These are phyloP conservation scores for Diorhabda sublineata DNA, from an alignment of 1,140 invertebrate species.

Conservation along the genomic window DNA sequence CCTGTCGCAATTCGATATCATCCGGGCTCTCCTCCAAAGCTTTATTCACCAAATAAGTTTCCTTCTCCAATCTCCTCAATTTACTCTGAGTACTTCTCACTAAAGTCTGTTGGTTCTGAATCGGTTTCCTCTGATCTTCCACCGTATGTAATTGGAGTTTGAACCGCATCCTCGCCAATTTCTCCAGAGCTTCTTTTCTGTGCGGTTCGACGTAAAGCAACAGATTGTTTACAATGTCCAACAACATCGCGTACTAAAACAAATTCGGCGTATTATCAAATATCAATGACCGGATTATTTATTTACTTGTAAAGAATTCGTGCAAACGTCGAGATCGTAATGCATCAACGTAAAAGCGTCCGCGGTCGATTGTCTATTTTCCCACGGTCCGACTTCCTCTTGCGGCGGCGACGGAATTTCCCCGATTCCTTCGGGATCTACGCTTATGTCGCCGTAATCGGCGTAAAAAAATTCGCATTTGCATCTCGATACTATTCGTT, in stretches of 20 bases:
- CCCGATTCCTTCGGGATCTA: constrained; percentile 63
- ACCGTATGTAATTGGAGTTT: constrained; percentile 84
- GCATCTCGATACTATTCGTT: constrained; percentile 94
- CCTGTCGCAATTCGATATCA: constrained; percentile 58
- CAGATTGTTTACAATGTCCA: constrained; percentile 97
- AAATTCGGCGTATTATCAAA: neutral
- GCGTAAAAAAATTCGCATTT: constrained; percentile 98
- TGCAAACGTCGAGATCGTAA: constrained; percentile 95
- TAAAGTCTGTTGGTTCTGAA: constrained; percentile 85
- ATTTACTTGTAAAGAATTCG: constrained; percentile 81
- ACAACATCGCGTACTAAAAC: constrained; percentile 84
- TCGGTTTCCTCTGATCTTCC: constrained; percentile 87
- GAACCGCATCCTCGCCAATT: constrained; percentile 87
- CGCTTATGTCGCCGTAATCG: constrained; percentile 79
- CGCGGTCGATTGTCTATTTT: constrained; percentile 77
- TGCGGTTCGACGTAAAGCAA: constrained; percentile 94
- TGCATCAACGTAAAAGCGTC: constrained; percentile 98
- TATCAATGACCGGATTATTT: neutral
- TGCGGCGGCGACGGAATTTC: constrained; percentile 63
- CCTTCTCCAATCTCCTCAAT: constrained; percentile 79
- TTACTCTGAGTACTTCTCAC: constrained; percentile 77
- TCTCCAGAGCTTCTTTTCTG: constrained; percentile 84
- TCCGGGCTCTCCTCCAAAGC: constrained; percentile 69
- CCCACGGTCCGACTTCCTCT: constrained; percentile 69
- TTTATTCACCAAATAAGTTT: constrained; percentile 85